A percentile compares a stretch with the other conserved stretches of the same genome.
phyloP scores from a whole-genome alignment of 2,888 invertebrate genomes.

The Griposia aprilina region DNA sequence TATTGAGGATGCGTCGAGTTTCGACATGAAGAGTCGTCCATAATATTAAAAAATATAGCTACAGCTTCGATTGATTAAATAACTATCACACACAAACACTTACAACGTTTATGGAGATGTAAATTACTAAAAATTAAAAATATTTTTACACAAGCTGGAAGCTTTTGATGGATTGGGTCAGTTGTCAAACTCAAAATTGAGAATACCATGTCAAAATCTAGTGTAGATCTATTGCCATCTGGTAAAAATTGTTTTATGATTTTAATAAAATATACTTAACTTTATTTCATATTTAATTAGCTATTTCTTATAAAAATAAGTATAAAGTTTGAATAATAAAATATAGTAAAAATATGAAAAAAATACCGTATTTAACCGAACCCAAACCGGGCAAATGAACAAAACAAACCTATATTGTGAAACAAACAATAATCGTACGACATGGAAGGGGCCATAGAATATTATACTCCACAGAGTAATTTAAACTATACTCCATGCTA shows the following conservation, averaged over 20 bases:
- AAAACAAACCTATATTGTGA: background rate
- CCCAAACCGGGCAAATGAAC: background rate
- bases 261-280: no score
- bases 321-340: background rate
- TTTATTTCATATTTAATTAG: background rate
- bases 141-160: conserved; percentile 59
- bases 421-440: background rate
- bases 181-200: conserved; percentile 66
- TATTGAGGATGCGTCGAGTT: conserved; percentile 57
- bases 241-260: background rate
- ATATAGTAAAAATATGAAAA: background rate
- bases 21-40: background rate
- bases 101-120: conserved; percentile 63
- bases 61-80: background rate
- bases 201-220: conserved; percentile 36
- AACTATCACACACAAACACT: conserved; percentile 56
- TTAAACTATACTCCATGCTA: no score
- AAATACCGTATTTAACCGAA: background rate
- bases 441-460: no score
- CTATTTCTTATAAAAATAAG: background rate
- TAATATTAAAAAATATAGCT: background rate
- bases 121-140: conserved; percentile 53
- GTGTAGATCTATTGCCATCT: conserved; percentile 20
- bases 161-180: conserved; percentile 70
- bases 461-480: no score